Conservation (phyloP, 2,113 vertebrate species). For the Chaetura pelagica region DNA sequence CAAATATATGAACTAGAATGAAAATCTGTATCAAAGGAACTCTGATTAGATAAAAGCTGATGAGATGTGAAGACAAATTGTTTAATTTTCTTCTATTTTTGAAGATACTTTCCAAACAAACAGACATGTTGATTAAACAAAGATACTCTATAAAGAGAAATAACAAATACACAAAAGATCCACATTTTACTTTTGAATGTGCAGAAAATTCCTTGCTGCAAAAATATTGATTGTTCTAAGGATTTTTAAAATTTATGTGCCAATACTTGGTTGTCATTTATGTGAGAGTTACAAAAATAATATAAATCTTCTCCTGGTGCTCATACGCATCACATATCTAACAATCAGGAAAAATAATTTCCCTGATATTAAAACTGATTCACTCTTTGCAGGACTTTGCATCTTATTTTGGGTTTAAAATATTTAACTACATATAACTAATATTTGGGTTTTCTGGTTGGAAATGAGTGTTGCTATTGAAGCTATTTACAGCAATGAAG, state of each 20-base stretch:
- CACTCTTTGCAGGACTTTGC: not conserved
- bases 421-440: not conserved
- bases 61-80: not conserved
- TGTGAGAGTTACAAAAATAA: not conserved
- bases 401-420: slow-evolving; percentile 8
- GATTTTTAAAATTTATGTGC: not conserved
- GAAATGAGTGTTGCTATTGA: not conserved
- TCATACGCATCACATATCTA: not conserved
- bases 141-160: not conserved
- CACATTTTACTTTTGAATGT: not conserved
- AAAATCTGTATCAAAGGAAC: slow-evolving; percentile 6
- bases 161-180: not conserved
- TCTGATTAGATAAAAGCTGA: slow-evolving; percentile 39
- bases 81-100: slow-evolving; percentile 52
- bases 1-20: slow-evolving; percentile 32
- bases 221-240: not conserved
- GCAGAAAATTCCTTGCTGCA: not conserved
- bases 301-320: not conserved
- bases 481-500: not conserved
- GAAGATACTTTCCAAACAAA: slow-evolving; percentile 17
- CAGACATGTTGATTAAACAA: slow-evolving; percentile 29
- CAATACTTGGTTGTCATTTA: not conserved
- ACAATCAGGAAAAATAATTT: not conserved
- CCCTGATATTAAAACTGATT: not conserved
- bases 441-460: not conserved